These are phyloP conservation scores for Solenopsis invicta DNA, from an alignment of 1,140 invertebrate species.

Conservation along the genomic window DNA sequence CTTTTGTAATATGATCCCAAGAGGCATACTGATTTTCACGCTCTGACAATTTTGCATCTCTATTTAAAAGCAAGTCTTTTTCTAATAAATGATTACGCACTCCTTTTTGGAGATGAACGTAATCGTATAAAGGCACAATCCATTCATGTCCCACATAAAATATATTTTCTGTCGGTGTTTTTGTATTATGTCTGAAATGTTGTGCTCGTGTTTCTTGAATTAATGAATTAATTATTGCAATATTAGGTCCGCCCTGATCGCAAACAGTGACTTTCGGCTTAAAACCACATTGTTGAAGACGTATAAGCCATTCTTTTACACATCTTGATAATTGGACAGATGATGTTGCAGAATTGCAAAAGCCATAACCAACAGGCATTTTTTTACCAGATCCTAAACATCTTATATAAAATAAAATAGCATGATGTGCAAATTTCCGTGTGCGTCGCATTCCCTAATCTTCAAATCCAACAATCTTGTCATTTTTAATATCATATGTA, in stretches of 20 bases:
- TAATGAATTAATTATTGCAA: neutral
- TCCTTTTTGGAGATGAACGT: slow-evolving; percentile 8
- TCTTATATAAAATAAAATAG: neutral
- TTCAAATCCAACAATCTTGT: slow-evolving; percentile 19
- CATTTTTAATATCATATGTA: neutral
- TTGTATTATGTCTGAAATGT: neutral
- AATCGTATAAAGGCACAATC: slow-evolving; percentile 16
- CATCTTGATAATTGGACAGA: neutral
- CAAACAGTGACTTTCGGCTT: neutral
- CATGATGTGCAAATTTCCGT: slow-evolving; percentile 7
- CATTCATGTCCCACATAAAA: neutral
- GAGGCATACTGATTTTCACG: slow-evolving; percentile 8
- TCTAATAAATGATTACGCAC: neutral
- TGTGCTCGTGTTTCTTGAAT: neutral
- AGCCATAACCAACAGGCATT: neutral
- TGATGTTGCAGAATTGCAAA: neutral
- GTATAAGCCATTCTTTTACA: neutral
- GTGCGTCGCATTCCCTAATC: neutral
- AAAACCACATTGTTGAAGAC: neutral
- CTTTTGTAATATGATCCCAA: neutral
- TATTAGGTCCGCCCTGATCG: neutral
- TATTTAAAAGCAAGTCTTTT: slow-evolving; percentile 12
- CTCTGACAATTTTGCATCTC: neutral
- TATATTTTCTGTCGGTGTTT: neutral
- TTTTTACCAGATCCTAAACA: neutral